These are phyloP conservation scores for Lepidurus arcticus DNA, from an alignment of 1,140 invertebrate genomes.

Conservation along the genomic window DNA sequence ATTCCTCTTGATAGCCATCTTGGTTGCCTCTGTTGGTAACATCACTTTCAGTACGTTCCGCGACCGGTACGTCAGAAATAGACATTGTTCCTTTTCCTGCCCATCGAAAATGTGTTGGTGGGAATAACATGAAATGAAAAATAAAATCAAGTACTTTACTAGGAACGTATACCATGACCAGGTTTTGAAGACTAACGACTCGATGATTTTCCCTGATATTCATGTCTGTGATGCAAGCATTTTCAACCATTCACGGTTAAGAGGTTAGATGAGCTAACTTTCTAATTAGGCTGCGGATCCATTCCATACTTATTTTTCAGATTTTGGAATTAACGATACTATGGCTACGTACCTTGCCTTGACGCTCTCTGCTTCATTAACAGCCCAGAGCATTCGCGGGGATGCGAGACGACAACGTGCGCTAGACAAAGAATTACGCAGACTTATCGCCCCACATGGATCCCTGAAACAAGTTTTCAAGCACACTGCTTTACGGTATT, in stretches of 20 bases:
- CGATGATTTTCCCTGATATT: slow-evolving; percentile 30
- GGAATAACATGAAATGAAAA: background rate
- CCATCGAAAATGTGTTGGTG: background rate
- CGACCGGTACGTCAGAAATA: background rate
- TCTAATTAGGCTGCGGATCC: background rate
- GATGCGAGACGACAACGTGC: background rate
- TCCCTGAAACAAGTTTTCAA: slow-evolving; percentile 24
- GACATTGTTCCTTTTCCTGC: background rate
- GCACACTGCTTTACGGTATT: slow-evolving; percentile 12
- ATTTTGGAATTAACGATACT: slow-evolving; percentile 27
- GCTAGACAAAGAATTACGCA: slow-evolving; percentile 4
- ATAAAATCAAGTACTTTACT: background rate
- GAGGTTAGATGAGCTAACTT: background rate
- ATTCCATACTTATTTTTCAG: background rate
- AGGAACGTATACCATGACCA: slow-evolving; percentile 27
- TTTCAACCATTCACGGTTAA: slow-evolving; percentile 25
- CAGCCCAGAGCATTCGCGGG: background rate
- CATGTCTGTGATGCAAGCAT: slow-evolving; percentile 29
- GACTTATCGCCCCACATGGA: background rate
- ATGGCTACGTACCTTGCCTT: slow-evolving; percentile 32
- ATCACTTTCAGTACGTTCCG: slow-evolving; percentile 24
- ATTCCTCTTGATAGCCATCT: background rate
- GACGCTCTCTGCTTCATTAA: slow-evolving; percentile 23
- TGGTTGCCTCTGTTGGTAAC: slow-evolving; percentile 22
- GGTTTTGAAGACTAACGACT: slow-evolving; percentile 26